A percentile compares a stretch with the other conserved stretches of the same genome.
Evolutionary conservation across 1,140 invertebrate genomes (phyloP).

Genomic region (Druon quercuslanigerum): DNA sequence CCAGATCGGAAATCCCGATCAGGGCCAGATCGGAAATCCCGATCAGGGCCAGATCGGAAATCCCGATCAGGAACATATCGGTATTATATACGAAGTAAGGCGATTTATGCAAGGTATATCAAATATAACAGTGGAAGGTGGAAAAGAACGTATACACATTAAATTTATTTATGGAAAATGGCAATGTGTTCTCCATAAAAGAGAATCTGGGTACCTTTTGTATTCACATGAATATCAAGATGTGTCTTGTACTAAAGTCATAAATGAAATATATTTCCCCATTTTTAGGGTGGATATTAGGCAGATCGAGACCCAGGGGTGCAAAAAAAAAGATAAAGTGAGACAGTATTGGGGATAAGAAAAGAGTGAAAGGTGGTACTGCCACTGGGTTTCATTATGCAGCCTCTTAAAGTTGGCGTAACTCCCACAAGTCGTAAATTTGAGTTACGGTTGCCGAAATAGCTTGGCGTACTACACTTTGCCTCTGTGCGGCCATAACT

Average conservation of each 20-base stretch:
- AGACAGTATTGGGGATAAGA: constrained; percentile 39
- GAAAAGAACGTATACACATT: too few relatives aligned
- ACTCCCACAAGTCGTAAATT: constrained; percentile 71
- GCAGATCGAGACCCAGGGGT: constrained; percentile 47
- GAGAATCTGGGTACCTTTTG: neutral
- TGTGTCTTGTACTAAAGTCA: constrained; percentile 37
- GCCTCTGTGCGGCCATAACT: constrained; percentile 55
- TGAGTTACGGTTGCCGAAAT: constrained; percentile 69
- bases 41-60: too few relatives aligned
- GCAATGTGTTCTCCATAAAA: too few relatives aligned
- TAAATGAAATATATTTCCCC: constrained; percentile 40
- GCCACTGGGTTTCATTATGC: constrained; percentile 68
- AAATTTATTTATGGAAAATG: too few relatives aligned
- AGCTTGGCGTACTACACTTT: constrained; percentile 54
- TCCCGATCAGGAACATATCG: too few relatives aligned
- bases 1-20: too few relatives aligned
- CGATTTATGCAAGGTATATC: too few relatives aligned
- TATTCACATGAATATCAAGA: constrained; percentile 31
- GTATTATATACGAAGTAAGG: too few relatives aligned
- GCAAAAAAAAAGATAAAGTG: constrained; percentile 46
- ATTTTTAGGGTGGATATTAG: constrained; percentile 52
- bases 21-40: too few relatives aligned
- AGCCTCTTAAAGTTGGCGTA: constrained; percentile 72
- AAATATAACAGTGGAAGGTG: too few relatives aligned
- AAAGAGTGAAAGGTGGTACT: constrained; percentile 46